Evolutionary conservation across 2,888 invertebrate genomes (phyloP), one percentile per base, ranked within the genome.

Genomic region (Lathronympha strigana): DNA sequence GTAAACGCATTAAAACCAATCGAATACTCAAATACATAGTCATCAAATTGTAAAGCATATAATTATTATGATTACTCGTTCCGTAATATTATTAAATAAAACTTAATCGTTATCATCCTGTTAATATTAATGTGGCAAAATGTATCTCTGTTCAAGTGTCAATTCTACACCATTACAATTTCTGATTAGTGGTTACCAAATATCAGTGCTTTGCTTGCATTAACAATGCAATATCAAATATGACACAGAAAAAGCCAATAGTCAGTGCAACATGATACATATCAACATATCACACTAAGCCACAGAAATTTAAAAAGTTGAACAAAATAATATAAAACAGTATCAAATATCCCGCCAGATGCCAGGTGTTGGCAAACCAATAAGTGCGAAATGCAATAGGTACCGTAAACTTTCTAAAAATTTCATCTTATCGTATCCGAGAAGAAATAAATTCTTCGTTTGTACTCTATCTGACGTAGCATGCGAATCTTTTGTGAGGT

Each of bases 301-400:
- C 11, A 63, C 51, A n/a, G 19, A 51, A 51, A 36, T 51, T 45
- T 25, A 19, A 53, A 58, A 49, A 64, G 25, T 28, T 28, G 45
- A 45, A 53, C 58, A 64, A 64, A 60, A 53, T 51, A 43, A n/a
- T n/a, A n/a, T n/a, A n/a, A n/a, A n/a, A n/a, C n/a, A 43, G 43
- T 43, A 28, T 50, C 58, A 45, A 64, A 53, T 45, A 49, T 47
- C 61, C 45, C 5, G 28, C 57, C 51, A 25, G 15, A 9, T 45
- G 40, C n/a, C 62, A 63, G 63, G 63, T 53, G 58, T 28, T 58
- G 23, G 38, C 55, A 15, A 64, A 60, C 60, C 64, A 53, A 64
- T 64, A 60, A 64, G 43, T 54, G 61, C 71, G 73, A 75, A 76
- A 74, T 76, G 75, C 73, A 76, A 74, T 76, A 76, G 71, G 72